Evolutionary conservation across 2,797 vertebrate species (phyloP).

Genomic region (Semaprochilodus insignis): DNA sequence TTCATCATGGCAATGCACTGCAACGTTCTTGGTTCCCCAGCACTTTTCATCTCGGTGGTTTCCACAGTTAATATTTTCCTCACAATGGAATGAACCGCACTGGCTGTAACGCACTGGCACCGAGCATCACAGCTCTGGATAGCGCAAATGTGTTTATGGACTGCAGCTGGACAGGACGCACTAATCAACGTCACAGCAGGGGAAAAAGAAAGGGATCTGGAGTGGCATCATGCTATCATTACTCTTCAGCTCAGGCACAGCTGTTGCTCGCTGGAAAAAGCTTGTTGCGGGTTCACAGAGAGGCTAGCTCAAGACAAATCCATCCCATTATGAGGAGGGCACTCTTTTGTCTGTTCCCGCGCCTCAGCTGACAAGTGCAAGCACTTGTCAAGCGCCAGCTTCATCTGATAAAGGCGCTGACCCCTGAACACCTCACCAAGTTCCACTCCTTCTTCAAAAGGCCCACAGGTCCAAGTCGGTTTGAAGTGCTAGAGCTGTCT

Average conservation of each 20-base stretch:
- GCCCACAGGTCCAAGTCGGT: too few species aligned
- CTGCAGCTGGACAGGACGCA: slow-evolving; percentile 25
- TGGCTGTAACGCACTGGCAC: slow-evolving; percentile 11
- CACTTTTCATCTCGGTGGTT: slow-evolving; percentile 10
- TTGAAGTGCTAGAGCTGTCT: slow-evolving; percentile 47
- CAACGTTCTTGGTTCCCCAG: neutral
- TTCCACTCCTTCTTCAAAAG: slow-evolving; percentile 66
- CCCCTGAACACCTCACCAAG: slow-evolving; percentile 69
- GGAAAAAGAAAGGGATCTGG: slow-evolving; percentile 29
- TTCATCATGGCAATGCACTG: neutral
- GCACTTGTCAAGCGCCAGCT: slow-evolving; percentile 70
- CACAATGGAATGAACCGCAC: slow-evolving; percentile 17
- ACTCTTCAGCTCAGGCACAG: slow-evolving; percentile 32
- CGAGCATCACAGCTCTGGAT: neutral
- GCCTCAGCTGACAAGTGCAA: slow-evolving; percentile 60
- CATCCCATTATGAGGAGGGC: slow-evolving; percentile 43
- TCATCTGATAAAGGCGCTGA: slow-evolving; percentile 76
- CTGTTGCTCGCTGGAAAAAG: slow-evolving; percentile 12
- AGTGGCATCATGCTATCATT: slow-evolving; percentile 33
- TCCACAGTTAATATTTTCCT: slow-evolving; percentile 25
- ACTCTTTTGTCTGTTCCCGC: slow-evolving; percentile 64
- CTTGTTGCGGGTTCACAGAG: slow-evolving; percentile 21
- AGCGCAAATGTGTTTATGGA: slow-evolving; percentile 40
- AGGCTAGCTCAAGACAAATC: slow-evolving; percentile 59
- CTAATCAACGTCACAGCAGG: slow-evolving; percentile 38